Conservation (phyloP, 2,888 invertebrate genomes). For the Elegia similella region DNA sequence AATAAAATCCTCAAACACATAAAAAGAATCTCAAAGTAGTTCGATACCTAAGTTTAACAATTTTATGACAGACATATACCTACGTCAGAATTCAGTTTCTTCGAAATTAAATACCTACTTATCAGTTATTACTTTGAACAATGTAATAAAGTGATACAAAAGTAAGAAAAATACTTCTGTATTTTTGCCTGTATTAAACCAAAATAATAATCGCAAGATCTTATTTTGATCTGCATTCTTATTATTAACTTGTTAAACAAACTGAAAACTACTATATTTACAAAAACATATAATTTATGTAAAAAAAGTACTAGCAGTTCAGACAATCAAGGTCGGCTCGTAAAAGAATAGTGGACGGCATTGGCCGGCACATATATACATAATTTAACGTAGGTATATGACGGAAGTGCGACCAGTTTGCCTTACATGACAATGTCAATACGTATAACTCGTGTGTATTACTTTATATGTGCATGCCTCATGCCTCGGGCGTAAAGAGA, state of each 20-base stretch:
- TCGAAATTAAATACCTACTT: too few relatives aligned
- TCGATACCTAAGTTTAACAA: too few relatives aligned
- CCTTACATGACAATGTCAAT: constrained; percentile 57
- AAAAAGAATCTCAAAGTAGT: too few relatives aligned
- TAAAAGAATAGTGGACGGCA: constrained; percentile 70
- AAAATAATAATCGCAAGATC: too few relatives aligned
- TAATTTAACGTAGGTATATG: constrained; percentile 53
- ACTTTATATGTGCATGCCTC: constrained; percentile 25
- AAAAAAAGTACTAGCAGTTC: constrained; percentile 32
- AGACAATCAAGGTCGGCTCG: constrained; percentile 54
- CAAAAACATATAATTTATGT: constrained; percentile 1
- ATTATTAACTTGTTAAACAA: background rate
- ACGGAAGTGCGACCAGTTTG: constrained; percentile 71
- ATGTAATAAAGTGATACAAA: too few relatives aligned
- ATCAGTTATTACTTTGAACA: too few relatives aligned
- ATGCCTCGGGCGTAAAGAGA: background rate
- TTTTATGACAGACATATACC: too few relatives aligned
- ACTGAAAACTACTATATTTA: background rate
- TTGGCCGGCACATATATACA: constrained; percentile 52
- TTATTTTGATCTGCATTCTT: background rate
- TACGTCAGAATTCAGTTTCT: too few relatives aligned
- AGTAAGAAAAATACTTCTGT: too few relatives aligned
- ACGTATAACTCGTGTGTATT: constrained; percentile 34
- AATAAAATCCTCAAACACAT: too few relatives aligned
- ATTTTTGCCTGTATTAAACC: too few relatives aligned